Evolutionary conservation across 92 coral and sea anemone genomes (phyloP).

Genomic region (Galaxea fascicularis): DNA sequence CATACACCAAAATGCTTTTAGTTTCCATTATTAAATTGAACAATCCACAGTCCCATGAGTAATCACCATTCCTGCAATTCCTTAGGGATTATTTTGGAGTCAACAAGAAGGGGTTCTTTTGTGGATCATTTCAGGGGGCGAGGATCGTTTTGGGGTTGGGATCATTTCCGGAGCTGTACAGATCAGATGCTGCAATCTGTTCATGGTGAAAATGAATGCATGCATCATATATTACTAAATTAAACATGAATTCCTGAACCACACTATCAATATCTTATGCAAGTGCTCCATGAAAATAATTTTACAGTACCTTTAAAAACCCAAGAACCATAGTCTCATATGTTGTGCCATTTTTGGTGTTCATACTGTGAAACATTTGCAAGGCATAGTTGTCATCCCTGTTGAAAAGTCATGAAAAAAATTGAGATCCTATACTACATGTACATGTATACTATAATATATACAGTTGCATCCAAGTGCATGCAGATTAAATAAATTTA

Average conservation of each 20-base stretch:
- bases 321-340: slow-evolving; percentile 87
- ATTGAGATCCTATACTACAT: not conserved
- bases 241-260: not conserved
- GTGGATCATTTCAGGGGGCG: too few relatives aligned
- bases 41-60: too few relatives aligned
- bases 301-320: slow-evolving; percentile 75
- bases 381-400: slow-evolving; percentile 87
- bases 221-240: too few relatives aligned
- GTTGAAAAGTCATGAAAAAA: not conserved
- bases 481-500: not conserved
- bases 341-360: slow-evolving; percentile 77
- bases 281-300: not conserved
- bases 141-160: too few relatives aligned
- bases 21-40: too few relatives aligned
- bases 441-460: not conserved
- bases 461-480: not conserved
- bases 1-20: too few relatives aligned
- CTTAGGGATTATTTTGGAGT: too few relatives aligned
- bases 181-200: too few relatives aligned
- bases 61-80: too few relatives aligned
- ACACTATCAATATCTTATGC: not conserved
- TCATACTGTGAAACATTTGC: slow-evolving; percentile 83
- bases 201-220: not conserved
- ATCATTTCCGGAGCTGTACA: too few relatives aligned
- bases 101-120: too few relatives aligned